Base-by-base conservation (phyloP, 2,888 invertebrate species). In the Athalia circularis region DNA sequence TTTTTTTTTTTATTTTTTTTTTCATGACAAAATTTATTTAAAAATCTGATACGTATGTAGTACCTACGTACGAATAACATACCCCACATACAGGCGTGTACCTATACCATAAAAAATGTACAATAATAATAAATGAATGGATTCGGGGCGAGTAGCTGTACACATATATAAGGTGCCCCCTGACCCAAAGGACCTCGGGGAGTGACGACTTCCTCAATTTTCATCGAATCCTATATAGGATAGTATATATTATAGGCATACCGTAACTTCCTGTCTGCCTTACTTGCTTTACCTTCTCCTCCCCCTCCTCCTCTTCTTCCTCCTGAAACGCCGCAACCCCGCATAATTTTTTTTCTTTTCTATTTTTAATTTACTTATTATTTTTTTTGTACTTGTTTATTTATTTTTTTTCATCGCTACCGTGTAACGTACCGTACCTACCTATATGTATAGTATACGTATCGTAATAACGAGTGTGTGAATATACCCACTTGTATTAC, bases 161-260 rank as follows among this genome's bases (percentile, higher is more conserved):
- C 3, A 52, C 52, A 52, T 54, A 54, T 54, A 54, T 54, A 54
- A 11, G 54, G 29, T 29, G 29, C 29, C 29, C 29, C 29, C 29
- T 29, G 29, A 29, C 29, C 29, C 29, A 29, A 29, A 29, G 29
- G 29, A 61, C 8, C n/a, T 6, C 61, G 61, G n/a, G 13, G 48
- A 68, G 68, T 68, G 50, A 68, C 68, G 68, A 68, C 68, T 68
- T 68, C 68, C 68, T 68, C 68, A 48, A 48, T 65, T 65, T 65
- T 68, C 13, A 11, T 54, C 54, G 54, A 54, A 6, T 54, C n/a
- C 54, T 54, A n/a, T 11, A 54, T 54, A 29, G 29, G 29, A 29
- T 29, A 29, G 29, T 29, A 29, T 29, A 29, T 29, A 29, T 29
- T 29, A 29, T 29, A 29, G 29, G 29, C 29, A 29, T 29, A 29